A percentile compares a stretch with the other conserved stretches of the same genome.
phyloP scores from a whole-genome alignment of 2,888 invertebrate species.

The Eupithecia centaureata region DNA sequence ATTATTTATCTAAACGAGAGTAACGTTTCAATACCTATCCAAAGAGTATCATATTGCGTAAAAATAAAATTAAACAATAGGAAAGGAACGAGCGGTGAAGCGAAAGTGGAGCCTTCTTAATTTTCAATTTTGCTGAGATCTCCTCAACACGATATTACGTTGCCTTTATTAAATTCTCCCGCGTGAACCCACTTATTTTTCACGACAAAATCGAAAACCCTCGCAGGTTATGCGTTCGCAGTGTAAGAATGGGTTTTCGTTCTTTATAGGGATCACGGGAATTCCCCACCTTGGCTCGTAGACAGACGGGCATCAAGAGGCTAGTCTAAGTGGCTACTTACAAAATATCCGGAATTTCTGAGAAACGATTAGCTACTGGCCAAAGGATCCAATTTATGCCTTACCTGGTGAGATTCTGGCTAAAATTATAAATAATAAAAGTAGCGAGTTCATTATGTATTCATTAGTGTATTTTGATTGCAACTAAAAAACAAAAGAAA shows the following conservation, averaged over 20 bases:
- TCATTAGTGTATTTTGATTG: too few species aligned
- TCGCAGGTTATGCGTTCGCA: constrained; percentile 59
- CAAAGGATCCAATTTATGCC: too few species aligned
- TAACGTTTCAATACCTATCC: constrained; percentile 32
- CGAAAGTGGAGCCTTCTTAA: constrained; percentile 60
- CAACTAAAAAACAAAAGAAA: too few species aligned
- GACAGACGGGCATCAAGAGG: background rate
- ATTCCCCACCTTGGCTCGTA: constrained; percentile 41
- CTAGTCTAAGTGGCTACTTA: too few species aligned
- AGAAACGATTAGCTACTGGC: too few species aligned
- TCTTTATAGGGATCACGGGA: constrained; percentile 24
- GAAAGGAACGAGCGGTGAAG: constrained; percentile 46
- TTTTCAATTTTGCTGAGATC: constrained; percentile 69
- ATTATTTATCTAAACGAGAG: constrained; percentile 23
- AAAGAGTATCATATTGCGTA: constrained; percentile 44
- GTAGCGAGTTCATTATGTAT: too few species aligned
- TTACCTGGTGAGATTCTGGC: background rate
- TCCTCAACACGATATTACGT: constrained; percentile 62
- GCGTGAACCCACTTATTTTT: constrained; percentile 65
- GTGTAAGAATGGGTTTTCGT: constrained; percentile 71
- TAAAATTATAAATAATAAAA: too few species aligned
- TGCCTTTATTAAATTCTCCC: constrained; percentile 70
- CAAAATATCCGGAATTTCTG: too few species aligned
- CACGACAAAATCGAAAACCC: constrained; percentile 76
- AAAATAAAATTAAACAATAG: constrained; percentile 50